phyloP scores from a whole-genome alignment of 1,140 invertebrate species.

The Aradophagus sp. region DNA sequence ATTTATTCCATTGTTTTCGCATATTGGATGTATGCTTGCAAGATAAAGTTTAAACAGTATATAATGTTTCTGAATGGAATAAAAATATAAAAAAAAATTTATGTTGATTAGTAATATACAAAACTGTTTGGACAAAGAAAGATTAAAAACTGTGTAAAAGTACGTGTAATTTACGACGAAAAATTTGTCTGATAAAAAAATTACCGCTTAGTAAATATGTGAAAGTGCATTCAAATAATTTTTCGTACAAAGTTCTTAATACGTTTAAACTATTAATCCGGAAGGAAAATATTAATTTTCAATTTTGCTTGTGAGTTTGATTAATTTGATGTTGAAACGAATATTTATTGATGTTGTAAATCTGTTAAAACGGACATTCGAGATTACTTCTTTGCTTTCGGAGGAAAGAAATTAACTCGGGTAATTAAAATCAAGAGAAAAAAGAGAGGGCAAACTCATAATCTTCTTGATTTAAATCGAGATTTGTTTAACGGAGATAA shows the following conservation, averaged over 20 bases:
- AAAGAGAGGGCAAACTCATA: slow-evolving; percentile 14
- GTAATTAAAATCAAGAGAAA: slow-evolving; percentile 24
- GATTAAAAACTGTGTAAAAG: slow-evolving; percentile 12
- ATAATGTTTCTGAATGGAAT: too few species aligned
- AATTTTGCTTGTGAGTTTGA: slow-evolving; percentile 23
- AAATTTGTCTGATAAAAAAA: slow-evolving; percentile 25
- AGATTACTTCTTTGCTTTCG: slow-evolving; percentile 17
- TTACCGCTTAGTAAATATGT: slow-evolving; percentile 17
- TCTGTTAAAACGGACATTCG: slow-evolving; percentile 17
- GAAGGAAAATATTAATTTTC: slow-evolving; percentile 23
- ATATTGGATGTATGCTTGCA: too few species aligned
- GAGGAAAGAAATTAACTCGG: slow-evolving; percentile 16
- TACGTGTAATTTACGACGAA: slow-evolving; percentile 23
- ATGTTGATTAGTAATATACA: too few species aligned
- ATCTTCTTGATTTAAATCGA: slow-evolving; percentile 18
- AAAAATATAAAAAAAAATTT: too few species aligned
- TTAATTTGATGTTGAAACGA: slow-evolving; percentile 26
- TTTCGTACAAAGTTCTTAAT: slow-evolving; percentile 24
- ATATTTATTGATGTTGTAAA: slow-evolving; percentile 28
- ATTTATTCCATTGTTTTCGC: too few species aligned
- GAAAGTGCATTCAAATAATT: slow-evolving; percentile 34
- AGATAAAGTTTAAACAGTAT: too few species aligned
- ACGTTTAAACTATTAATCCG: slow-evolving; percentile 19
- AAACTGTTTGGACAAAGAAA: too few species aligned
- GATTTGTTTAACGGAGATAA: slow-evolving; percentile 12